Evolutionary conservation across 2,888 invertebrate genomes (phyloP).

Genomic region (Icerya purchasi): DNA sequence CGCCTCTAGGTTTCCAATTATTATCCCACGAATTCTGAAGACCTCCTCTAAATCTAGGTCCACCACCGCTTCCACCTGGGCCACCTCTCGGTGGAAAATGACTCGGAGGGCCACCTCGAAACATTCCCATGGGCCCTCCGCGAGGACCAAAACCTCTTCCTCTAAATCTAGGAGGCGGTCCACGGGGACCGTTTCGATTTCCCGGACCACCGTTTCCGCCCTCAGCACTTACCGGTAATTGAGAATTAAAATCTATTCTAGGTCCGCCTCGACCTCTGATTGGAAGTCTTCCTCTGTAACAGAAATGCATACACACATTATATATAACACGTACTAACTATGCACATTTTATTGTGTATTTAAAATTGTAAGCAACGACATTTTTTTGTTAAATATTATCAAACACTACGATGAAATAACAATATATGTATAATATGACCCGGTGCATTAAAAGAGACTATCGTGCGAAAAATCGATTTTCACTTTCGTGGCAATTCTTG

Average conservation of each 20-base stretch:
- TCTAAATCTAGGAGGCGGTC: constrained; percentile 12
- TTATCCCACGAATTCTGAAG: constrained; percentile 18
- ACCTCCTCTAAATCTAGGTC: constrained; percentile 31
- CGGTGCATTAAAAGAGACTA: too few relatives aligned
- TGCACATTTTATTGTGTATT: too few relatives aligned
- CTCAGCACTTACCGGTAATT: not conserved
- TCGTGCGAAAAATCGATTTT: too few relatives aligned
- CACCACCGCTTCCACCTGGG: constrained; percentile 16
- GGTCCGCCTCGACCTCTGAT: not conserved
- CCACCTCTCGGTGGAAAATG: constrained; percentile 24
- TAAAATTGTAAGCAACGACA: too few relatives aligned
- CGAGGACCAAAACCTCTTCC: constrained; percentile 21
- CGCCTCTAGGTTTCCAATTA: constrained; percentile 27
- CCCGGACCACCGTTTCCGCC: constrained; percentile 1
- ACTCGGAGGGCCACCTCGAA: constrained; percentile 29
- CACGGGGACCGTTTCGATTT: constrained; percentile 15
- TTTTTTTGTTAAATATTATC: too few relatives aligned
- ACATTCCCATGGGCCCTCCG: constrained; percentile 21
- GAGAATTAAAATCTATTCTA: not conserved
- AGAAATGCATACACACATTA: not conserved
- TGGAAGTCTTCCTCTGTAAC: not conserved
- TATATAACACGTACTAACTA: not conserved
- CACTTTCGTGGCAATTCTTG: too few relatives aligned
- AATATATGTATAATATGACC: too few relatives aligned
- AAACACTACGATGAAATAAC: too few relatives aligned